phyloP scores from a whole-genome alignment of 2,797 vertebrate genomes.

The Fistularia commersonii region DNA sequence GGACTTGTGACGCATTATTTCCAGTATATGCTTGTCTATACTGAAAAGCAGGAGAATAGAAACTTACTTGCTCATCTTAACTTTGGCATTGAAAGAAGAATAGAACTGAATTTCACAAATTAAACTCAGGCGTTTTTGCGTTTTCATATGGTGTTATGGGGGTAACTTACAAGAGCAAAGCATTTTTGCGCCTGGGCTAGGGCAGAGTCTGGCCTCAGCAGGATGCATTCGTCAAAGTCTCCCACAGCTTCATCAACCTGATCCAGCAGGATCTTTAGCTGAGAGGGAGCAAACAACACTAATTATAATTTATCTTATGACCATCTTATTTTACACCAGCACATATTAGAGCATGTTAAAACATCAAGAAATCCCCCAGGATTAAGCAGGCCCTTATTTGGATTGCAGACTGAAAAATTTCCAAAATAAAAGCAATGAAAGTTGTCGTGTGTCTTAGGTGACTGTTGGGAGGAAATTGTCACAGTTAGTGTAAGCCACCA shows the following conservation, averaged over 20 bases:
- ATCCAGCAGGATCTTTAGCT: constrained; percentile 98
- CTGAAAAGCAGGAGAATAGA: constrained; percentile 61
- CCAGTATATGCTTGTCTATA: constrained; percentile 99
- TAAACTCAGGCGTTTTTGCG: too few relatives aligned
- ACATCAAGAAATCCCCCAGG: too few relatives aligned
- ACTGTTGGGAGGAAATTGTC: too few relatives aligned
- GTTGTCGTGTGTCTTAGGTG: too few relatives aligned
- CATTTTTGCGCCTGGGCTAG: constrained; percentile 98
- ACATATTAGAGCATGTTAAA: too few relatives aligned
- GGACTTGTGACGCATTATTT: constrained; percentile 90
- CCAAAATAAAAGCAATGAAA: too few relatives aligned
- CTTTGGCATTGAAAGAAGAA: too few relatives aligned
- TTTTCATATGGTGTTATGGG: background rate
- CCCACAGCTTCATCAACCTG: constrained; percentile 96
- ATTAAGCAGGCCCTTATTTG: too few relatives aligned
- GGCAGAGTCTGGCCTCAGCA: constrained; percentile 92
- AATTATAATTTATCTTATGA: background rate
- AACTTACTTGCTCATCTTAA: too few relatives aligned
- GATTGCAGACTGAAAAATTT: too few relatives aligned
- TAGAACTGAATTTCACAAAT: too few relatives aligned
- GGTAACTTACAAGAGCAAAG: constrained; percentile 88
- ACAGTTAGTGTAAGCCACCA: too few relatives aligned
- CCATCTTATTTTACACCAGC: background rate
- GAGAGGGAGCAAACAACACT: constrained; percentile 18
- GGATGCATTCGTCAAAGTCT: constrained; percentile 97